These are phyloP conservation scores for Salvelinus namaycush DNA, from an alignment of 2,113 vertebrate species.

Conservation along the genomic window DNA sequence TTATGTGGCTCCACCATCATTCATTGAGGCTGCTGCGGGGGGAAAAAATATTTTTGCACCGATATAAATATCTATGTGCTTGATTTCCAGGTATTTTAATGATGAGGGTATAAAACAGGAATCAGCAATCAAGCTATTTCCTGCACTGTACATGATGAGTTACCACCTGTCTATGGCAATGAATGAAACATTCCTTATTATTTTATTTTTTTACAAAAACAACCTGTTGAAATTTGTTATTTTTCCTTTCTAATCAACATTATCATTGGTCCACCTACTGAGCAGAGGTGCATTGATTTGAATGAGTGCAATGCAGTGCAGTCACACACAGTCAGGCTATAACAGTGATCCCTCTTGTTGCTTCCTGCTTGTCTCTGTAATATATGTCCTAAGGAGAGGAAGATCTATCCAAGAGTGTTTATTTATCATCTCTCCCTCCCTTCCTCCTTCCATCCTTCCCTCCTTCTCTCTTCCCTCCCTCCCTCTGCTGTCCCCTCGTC, in stretches of 20 bases:
- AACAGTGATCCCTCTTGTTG: constrained; percentile 60
- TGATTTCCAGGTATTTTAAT: background rate
- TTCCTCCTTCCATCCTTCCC: too few species aligned
- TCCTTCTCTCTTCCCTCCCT: too few species aligned
- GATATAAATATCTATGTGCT: background rate
- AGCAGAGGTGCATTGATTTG: constrained; percentile 32
- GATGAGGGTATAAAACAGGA: too few species aligned
- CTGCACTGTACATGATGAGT: too few species aligned
- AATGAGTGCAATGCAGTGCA: constrained; percentile 5
- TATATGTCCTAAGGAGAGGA: constrained; percentile 55
- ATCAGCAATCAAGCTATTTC: too few species aligned
- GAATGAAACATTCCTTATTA: background rate
- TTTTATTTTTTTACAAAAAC: too few species aligned
- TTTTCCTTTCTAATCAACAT: constrained; percentile 14
- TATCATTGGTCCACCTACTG: too few species aligned
- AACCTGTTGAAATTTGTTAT: background rate
- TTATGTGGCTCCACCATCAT: background rate
- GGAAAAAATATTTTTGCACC: background rate
- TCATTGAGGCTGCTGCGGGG: background rate
- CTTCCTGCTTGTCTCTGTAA: constrained; percentile 50
- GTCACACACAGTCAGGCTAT: constrained; percentile 20
- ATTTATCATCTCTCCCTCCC: constrained; percentile 60
- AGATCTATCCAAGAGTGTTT: constrained; percentile 64
- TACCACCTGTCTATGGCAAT: too few species aligned
- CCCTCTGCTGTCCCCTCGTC: constrained; percentile 61